Conservation (phyloP, 2,113 vertebrate genomes). For the Odontophorus gujanensis region DNA sequence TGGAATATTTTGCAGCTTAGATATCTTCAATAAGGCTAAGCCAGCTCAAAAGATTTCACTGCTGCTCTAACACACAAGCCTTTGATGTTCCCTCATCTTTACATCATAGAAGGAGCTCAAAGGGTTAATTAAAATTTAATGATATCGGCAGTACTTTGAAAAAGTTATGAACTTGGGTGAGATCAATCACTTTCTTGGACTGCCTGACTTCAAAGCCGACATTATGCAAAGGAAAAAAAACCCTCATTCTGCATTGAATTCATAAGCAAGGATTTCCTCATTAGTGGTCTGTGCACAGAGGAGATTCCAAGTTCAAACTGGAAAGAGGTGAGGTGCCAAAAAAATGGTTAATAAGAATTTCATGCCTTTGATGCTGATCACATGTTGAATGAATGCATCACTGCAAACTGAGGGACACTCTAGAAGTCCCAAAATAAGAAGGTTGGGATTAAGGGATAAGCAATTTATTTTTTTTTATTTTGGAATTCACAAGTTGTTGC, state of each 20-base stretch:
- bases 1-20: conserved; percentile 77
- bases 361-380: conserved; percentile 70
- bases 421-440: conserved; percentile 45
- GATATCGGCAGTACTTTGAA: conserved; percentile 93
- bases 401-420: conserved; percentile 10
- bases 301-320: conserved; percentile 79
- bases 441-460: conserved; percentile 49
- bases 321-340: conserved; percentile 76
- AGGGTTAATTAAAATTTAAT: conserved; percentile 99
- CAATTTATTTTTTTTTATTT: not conserved
- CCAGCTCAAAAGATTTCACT: conserved; percentile 81
- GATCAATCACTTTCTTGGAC: conserved; percentile 97
- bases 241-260: conserved; percentile 83
- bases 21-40: conserved; percentile 77
- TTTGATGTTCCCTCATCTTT: conserved; percentile 95
- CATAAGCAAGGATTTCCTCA: conserved; percentile 85
- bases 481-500: conserved; percentile 48
- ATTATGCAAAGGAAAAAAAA: conserved; percentile 84
- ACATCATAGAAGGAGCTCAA: conserved; percentile 95
- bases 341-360: conserved; percentile 72
- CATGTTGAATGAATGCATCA: conserved; percentile 49
- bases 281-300: conserved; percentile 79
- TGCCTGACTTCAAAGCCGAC: conserved; percentile 92
- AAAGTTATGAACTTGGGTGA: conserved; percentile 95
- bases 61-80: conserved; percentile 76